phyloP scores from a whole-genome alignment of 2,797 vertebrate species.

The Sebastes paucispinis region DNA sequence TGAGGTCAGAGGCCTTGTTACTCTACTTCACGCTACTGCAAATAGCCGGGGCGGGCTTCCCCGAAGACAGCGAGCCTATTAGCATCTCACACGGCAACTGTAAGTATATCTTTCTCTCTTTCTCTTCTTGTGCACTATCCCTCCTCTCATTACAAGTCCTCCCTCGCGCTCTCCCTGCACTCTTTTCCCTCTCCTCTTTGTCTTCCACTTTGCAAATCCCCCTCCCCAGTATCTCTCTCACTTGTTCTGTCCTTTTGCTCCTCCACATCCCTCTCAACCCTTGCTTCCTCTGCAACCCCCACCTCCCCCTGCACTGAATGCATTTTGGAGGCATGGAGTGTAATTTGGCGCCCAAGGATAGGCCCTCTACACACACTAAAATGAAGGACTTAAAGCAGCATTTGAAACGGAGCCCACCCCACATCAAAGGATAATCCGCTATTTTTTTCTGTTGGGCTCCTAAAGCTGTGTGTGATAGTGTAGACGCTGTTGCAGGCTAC shows the following conservation, averaged over 20 bases:
- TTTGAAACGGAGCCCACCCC: constrained; percentile 78
- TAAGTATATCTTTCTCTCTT: constrained; percentile 79
- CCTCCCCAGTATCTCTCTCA: constrained; percentile 40
- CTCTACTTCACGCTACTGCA: constrained; percentile 97
- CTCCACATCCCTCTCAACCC: constrained; percentile 50
- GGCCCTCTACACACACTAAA: constrained; percentile 63
- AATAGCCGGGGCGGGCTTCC: constrained; percentile 94
- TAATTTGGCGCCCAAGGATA: constrained; percentile 73
- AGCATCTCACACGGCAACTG: constrained; percentile 99
- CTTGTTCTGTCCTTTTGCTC: constrained; percentile 46
- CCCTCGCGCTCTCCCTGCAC: constrained; percentile 11
- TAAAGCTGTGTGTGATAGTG: constrained; percentile 73
- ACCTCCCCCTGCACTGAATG: constrained; percentile 28
- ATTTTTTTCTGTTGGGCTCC: constrained; percentile 73
- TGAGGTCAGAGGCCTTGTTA: constrained; percentile 98
- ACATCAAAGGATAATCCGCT: constrained; percentile 83
- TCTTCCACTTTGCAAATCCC: constrained; percentile 34
- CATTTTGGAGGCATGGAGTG: constrained; percentile 67
- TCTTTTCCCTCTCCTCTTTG: constrained; percentile 40
- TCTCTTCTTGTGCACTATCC: neutral
- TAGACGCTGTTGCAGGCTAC: constrained; percentile 62
- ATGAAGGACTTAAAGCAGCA: constrained; percentile 75
- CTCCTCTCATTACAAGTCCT: constrained; percentile 46
- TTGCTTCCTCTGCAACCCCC: constrained; percentile 29
- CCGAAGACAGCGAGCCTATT: constrained; percentile 98